phyloP scores from a whole-genome alignment of 2,113 vertebrate genomes.

The Ophiodon elongatus region DNA sequence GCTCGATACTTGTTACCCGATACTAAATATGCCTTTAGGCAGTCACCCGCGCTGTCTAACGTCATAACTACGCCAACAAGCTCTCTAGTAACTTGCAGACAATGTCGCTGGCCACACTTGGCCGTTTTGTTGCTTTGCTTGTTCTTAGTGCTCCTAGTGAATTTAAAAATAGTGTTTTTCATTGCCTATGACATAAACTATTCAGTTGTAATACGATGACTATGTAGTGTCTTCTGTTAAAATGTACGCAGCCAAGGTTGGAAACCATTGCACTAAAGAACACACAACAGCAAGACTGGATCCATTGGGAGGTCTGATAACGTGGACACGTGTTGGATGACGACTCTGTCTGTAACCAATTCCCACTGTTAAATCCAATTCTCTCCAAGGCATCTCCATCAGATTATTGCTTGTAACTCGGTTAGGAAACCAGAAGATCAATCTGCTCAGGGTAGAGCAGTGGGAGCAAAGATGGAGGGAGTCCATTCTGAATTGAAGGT shows the following conservation, averaged over 20 bases:
- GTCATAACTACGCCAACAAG: too few species aligned
- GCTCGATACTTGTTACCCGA: too few species aligned
- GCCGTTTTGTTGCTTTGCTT: too few species aligned
- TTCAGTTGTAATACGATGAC: not conserved
- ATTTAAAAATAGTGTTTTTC: too few species aligned
- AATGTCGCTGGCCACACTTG: too few species aligned
- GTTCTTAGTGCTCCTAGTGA: too few species aligned
- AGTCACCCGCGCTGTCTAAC: too few species aligned
- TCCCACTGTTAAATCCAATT: conserved; percentile 45
- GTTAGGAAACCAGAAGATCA: conserved; percentile 43
- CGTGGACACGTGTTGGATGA: not conserved
- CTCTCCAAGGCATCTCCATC: conserved; percentile 30
- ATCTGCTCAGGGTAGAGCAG: conserved; percentile 15
- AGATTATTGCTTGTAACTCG: conserved; percentile 38
- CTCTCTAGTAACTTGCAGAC: too few species aligned
- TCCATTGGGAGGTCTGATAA: conserved; percentile 8
- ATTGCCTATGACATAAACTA: not conserved
- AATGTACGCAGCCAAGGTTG: not conserved
- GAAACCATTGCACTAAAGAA: not conserved
- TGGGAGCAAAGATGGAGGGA: conserved; percentile 19
- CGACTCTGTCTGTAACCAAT: conserved; percentile 21
- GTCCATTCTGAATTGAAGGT: conserved; percentile 15
- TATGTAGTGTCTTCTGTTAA: not conserved
- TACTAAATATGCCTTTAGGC: not conserved
- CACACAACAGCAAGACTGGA: not conserved